Evolutionary conservation across 2,888 invertebrate genomes (phyloP).

Genomic region (Saturnia japonica): DNA sequence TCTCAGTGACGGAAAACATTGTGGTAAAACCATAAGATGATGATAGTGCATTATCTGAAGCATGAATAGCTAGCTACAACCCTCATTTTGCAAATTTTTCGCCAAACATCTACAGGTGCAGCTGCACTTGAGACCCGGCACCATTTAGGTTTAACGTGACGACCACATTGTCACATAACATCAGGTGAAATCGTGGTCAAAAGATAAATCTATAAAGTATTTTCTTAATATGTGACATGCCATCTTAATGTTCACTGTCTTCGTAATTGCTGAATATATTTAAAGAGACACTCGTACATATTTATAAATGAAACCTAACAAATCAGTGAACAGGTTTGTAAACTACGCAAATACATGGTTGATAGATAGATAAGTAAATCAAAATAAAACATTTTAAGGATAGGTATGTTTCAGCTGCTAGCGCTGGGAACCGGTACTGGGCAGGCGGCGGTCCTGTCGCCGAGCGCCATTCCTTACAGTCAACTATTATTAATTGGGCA

Average conservation of each 20-base stretch:
- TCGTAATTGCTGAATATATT: not conserved
- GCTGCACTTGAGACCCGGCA: not conserved
- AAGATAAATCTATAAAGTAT: no score
- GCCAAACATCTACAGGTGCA: not conserved
- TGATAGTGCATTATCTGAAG: not conserved
- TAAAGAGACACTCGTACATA: not conserved
- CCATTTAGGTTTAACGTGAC: not conserved
- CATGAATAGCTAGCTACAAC: not conserved
- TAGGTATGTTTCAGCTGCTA: conserved; percentile 70
- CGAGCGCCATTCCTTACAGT: conserved; percentile 73
- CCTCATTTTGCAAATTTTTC: not conserved
- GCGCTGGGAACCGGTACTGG: conserved; percentile 67
- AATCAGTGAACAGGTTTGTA: conserved; percentile 50
- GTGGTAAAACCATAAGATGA: not conserved
- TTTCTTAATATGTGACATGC: not conserved
- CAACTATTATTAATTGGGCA: conserved; percentile 82
- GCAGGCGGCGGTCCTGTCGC: conserved; percentile 62
- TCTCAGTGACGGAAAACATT: not conserved
- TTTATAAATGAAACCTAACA: conserved; percentile 27
- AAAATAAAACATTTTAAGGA: conserved; percentile 75
- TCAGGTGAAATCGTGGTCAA: not conserved
- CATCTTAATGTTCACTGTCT: not conserved
- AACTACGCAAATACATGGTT: conserved; percentile 46
- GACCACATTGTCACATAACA: not conserved
- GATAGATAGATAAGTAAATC: conserved; percentile 77